Conservation (phyloP, 2,113 vertebrate genomes). For the Arvicanthis niloticus region DNA sequence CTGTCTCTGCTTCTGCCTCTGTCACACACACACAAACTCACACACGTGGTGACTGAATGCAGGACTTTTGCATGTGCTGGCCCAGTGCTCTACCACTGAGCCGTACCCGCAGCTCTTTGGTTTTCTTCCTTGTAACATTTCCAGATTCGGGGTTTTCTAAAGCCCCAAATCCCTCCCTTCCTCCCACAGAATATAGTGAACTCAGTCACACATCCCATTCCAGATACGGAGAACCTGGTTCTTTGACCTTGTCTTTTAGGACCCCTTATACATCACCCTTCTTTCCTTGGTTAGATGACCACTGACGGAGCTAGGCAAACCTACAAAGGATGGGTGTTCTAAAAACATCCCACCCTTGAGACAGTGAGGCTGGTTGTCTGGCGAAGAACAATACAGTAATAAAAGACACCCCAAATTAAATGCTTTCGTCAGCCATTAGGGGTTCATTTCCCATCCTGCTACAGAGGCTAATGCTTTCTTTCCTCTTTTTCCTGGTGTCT, state of each 20-base stretch:
- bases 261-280: background rate
- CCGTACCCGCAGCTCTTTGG: background rate
- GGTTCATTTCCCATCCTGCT: background rate
- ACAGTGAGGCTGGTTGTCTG: background rate
- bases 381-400: background rate
- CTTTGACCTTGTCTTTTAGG: background rate
- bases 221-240: background rate
- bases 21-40: background rate
- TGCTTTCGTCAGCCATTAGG: background rate
- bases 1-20: background rate
- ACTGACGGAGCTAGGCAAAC: background rate
- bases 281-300: background rate
- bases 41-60: background rate
- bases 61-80: background rate
- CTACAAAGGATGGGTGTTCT: background rate
- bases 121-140: background rate
- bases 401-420: background rate
- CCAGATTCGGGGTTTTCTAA: background rate
- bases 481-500: background rate
- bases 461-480: background rate
- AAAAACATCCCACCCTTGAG: too few relatives aligned
- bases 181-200: background rate
- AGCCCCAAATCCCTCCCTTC: background rate
- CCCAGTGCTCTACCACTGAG: background rate
- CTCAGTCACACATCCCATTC: rapidly evolving